Evolutionary conservation across 2,113 vertebrate genomes (phyloP), one percentile per base, ranked within the genome.

Genomic region (Sorex fumeus): DNA sequence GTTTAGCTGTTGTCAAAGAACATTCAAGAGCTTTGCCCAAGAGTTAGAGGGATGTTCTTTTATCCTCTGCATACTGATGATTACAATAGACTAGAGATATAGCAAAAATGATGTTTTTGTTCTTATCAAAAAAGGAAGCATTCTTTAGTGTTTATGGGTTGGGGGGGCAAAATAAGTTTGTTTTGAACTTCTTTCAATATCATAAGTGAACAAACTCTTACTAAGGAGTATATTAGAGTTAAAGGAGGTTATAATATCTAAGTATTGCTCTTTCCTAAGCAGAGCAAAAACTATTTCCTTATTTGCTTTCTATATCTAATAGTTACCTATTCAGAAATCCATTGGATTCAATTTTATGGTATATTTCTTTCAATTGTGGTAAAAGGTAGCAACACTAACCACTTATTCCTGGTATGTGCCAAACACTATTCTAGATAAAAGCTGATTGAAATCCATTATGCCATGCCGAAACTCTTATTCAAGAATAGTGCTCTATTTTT

Each of bases 401-500:
- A 75, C 34, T 80, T 21, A 45, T n/a, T 88, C 13, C 60, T 88
- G 34, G 15, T 60, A 13, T 75, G 12, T 72, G 50, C n/a, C 72
- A 15, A 50, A 71, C 18, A 2, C 30, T 40, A 4, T 74, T 67
- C 18, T 69, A 84, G 88, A 75, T 79, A 75, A 95, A 94, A 57
- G 25, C 18, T 79, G 28, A 50, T 47, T 85, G 94, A 72, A 30
- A 88, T 23, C 5, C 57, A 40, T 74, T 36, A n/a, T 71, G 23
- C 36, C 70, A 16, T 76, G 19, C 12, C 71, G 57, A 64, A 67
- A 50, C 34, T 66, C 27, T 57, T 83, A 89, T 86, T 74, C 78
- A 74, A 88, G 66, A 88, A 81, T 72, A 87, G 43, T 78, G 47
- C 5, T 78, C 66, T 60, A 27, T 79, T 92, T 93, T 60, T 71